Percentiles rank a stretch among this genome's conserved stretches.
Conservation (phyloP, 2,888 invertebrate species). For the Oconnorella tubifera region DNA sequence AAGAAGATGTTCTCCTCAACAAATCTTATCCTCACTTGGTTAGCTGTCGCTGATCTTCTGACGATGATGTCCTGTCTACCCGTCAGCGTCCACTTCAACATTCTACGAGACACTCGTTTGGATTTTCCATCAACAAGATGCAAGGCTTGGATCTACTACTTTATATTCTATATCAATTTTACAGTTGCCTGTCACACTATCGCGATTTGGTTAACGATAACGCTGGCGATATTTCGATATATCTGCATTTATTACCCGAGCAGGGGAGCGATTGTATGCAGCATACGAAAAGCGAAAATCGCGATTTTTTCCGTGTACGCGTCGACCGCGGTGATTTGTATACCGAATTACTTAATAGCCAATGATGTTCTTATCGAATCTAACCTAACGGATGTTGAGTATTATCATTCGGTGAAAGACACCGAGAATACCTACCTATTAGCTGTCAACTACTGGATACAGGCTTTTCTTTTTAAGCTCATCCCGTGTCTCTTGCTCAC, state of each 20-base stretch:
- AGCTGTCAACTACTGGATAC: slow-evolving; percentile 78
- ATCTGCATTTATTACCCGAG: slow-evolving; percentile 69
- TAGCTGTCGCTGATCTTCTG: slow-evolving; percentile 83
- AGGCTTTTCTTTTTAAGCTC: slow-evolving; percentile 85
- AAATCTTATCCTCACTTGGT: slow-evolving; percentile 77
- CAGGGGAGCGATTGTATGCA: slow-evolving; percentile 76
- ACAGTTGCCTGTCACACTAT: slow-evolving; percentile 79
- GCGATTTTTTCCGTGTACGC: slow-evolving; percentile 76
- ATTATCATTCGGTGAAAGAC: slow-evolving; percentile 15
- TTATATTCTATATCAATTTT: slow-evolving; percentile 78
- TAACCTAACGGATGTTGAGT: not conserved
- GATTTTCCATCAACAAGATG: slow-evolving; percentile 43
- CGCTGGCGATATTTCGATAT: slow-evolving; percentile 87
- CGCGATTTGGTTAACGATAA: slow-evolving; percentile 74
- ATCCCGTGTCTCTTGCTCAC: slow-evolving; percentile 85
- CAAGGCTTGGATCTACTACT: slow-evolving; percentile 55
- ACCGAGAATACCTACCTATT: slow-evolving; percentile 4
- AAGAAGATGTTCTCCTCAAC: slow-evolving; percentile 85
- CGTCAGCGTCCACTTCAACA: slow-evolving; percentile 70
- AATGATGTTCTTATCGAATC: not conserved
- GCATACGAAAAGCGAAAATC: slow-evolving; percentile 73
- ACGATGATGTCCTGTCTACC: slow-evolving; percentile 87
- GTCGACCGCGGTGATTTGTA: slow-evolving; percentile 77
- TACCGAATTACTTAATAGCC: slow-evolving; percentile 67
- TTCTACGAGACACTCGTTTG: slow-evolving; percentile 41